Conservation (phyloP, 1,140 invertebrate genomes). For the Diprion similis region DNA sequence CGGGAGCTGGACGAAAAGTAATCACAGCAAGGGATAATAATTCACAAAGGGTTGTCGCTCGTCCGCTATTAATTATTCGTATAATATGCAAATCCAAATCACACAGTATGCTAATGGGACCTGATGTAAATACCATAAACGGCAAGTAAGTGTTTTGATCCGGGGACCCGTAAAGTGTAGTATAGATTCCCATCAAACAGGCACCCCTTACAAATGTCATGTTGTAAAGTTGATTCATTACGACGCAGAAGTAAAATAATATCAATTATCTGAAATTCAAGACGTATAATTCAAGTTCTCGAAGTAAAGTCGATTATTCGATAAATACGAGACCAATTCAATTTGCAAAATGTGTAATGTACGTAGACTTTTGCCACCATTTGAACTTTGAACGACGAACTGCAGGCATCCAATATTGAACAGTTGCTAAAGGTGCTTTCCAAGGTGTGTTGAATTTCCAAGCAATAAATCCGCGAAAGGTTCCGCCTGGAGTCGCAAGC, state of each 20-base stretch:
- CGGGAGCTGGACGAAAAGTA: background rate
- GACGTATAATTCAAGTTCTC: too few species aligned
- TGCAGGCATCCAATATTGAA: conserved; percentile 6
- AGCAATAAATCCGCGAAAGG: conserved; percentile 5
- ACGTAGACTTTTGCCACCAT: background rate
- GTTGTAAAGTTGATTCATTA: background rate
- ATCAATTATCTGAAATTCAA: too few species aligned
- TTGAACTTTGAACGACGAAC: background rate
- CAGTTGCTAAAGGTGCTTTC: conserved; percentile 3
- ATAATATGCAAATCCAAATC: background rate
- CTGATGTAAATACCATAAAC: conserved; percentile 7
- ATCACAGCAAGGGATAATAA: conserved; percentile 3
- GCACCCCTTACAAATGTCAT: background rate
- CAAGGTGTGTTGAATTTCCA: conserved; percentile 1
- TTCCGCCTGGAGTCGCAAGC: background rate
- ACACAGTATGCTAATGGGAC: background rate
- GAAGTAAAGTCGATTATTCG: too few species aligned
- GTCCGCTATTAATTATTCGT: background rate
- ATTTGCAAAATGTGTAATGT: background rate
- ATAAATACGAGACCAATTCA: background rate
- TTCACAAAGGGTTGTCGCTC: background rate
- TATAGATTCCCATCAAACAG: background rate
- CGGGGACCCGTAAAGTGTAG: background rate
- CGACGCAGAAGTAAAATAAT: background rate
- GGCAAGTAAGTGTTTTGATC: background rate